Percentiles rank a stretch among this genome's conserved stretches.
Evolutionary conservation across 2,113 vertebrate species (phyloP).

Genomic region (Thamnaconus septentrionalis): DNA sequence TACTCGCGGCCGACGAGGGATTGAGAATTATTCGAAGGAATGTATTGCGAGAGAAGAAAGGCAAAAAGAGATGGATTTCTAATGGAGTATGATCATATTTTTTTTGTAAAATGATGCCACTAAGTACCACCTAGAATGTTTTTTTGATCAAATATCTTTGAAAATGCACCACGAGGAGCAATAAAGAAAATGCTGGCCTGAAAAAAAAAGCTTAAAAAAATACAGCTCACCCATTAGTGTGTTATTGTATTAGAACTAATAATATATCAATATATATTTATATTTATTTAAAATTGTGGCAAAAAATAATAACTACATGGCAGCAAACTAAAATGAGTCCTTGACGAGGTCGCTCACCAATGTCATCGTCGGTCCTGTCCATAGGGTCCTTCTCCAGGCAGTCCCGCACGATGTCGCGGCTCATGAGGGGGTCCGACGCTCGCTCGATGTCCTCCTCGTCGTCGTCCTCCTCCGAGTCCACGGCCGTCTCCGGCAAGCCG

Average conservation of each 20-base stretch:
- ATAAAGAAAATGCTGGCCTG: no score
- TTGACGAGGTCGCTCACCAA: constrained; percentile 80
- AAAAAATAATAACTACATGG: not conserved
- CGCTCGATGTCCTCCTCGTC: constrained; percentile 98
- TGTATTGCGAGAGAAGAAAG: not conserved
- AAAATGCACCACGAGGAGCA: no score
- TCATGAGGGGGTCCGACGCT: constrained; percentile 95
- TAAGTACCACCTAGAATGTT: no score
- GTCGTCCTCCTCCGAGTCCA: constrained; percentile 97
- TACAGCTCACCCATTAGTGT: not conserved
- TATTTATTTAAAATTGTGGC: not conserved
- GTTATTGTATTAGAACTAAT: not conserved
- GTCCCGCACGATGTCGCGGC: constrained; percentile 94
- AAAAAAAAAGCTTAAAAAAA: not conserved
- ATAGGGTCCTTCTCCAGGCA: constrained; percentile 98
- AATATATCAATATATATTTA: not conserved
- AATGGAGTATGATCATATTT: no score
- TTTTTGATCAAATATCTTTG: no score
- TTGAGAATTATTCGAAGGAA: constrained; percentile 50
- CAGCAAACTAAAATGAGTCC: not conserved
- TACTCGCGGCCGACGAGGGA: constrained; percentile 18
- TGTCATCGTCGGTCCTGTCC: constrained; percentile 96
- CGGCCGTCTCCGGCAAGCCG: constrained; percentile 96
- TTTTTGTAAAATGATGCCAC: no score
- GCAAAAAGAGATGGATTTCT: not conserved